Evolutionary conservation across 2,888 invertebrate species (phyloP).

Genomic region (Orgyia antiqua): DNA sequence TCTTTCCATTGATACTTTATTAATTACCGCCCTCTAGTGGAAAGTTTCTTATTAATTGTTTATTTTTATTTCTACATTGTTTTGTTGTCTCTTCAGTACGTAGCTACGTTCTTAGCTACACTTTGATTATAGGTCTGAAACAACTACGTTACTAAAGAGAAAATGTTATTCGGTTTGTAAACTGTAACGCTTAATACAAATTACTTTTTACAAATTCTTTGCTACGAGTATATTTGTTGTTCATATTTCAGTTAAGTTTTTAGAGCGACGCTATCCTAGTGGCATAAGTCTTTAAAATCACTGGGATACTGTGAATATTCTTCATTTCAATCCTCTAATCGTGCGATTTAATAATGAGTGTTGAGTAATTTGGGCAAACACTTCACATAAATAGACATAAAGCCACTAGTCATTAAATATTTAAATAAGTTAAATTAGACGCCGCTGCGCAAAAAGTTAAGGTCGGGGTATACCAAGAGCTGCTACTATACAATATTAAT

Average conservation of each 20-base stretch:
- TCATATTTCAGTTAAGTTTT: too few relatives aligned
- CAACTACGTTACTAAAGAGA: background rate
- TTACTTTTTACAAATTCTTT: too few relatives aligned
- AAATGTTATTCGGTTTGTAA: background rate
- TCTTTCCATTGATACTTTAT: conserved; percentile 6
- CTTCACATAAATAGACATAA: too few relatives aligned
- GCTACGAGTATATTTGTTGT: too few relatives aligned
- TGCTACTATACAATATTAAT: too few relatives aligned
- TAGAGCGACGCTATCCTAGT: too few relatives aligned
- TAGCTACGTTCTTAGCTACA: conserved; percentile 9
- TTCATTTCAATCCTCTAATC: too few relatives aligned
- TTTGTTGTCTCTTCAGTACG: conserved; percentile 12
- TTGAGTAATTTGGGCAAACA: too few relatives aligned
- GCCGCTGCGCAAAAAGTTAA: conserved; percentile 8
- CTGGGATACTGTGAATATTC: too few relatives aligned
- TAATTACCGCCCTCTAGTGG: conserved; percentile 43
- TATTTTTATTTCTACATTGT: conserved; percentile 12
- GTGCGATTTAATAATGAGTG: too few relatives aligned
- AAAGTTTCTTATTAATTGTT: conserved; percentile 31
- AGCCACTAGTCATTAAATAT: conserved; percentile 44
- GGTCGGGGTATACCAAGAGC: background rate
- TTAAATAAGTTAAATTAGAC: conserved; percentile 55
- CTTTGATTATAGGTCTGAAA: conserved; percentile 8
- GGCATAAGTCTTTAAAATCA: too few relatives aligned
- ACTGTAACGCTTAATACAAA: too few relatives aligned